These are phyloP conservation scores for Sebastes miniatus DNA, from an alignment of 2,797 vertebrate genomes.

Conservation along the genomic window DNA sequence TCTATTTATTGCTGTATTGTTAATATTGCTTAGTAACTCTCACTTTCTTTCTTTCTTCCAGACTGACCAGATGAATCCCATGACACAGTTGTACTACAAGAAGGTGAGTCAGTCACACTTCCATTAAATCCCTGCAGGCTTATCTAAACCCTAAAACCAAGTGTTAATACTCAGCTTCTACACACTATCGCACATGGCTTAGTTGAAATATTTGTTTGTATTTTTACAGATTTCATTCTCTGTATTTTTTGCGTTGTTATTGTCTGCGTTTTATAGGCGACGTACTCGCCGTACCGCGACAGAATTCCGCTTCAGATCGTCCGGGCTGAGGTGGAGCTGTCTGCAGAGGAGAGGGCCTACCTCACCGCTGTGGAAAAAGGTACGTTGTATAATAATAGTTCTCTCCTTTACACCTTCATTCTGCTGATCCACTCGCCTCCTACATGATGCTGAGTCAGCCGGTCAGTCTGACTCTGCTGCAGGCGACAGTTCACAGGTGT, in stretches of 20 bases:
- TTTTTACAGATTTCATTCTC: neutral
- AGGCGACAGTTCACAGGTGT: conserved; percentile 4
- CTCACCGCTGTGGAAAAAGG: conserved; percentile 93
- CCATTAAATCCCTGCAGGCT: neutral
- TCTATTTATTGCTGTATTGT: neutral
- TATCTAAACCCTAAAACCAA: neutral
- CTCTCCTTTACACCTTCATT: neutral
- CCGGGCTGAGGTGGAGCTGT: conserved; percentile 93
- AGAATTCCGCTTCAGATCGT: conserved; percentile 95
- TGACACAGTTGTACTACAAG: conserved; percentile 94
- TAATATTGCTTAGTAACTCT: neutral
- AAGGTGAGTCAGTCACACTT: conserved; percentile 83
- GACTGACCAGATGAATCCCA: conserved; percentile 78
- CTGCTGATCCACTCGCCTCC: neutral
- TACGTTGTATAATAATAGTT: neutral
- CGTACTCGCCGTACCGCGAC: conserved; percentile 94
- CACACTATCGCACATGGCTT: neutral
- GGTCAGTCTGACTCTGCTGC: neutral
- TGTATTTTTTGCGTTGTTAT: neutral
- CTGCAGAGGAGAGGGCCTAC: conserved; percentile 91
- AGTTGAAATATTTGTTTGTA: neutral
- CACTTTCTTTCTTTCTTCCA: conserved; percentile 5
- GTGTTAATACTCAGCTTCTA: too few species aligned
- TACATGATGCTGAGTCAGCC: neutral
- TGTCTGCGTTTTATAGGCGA: conserved; percentile 66